phyloP scores from a whole-genome alignment of 2,113 vertebrate species.

The Rynchops niger region DNA sequence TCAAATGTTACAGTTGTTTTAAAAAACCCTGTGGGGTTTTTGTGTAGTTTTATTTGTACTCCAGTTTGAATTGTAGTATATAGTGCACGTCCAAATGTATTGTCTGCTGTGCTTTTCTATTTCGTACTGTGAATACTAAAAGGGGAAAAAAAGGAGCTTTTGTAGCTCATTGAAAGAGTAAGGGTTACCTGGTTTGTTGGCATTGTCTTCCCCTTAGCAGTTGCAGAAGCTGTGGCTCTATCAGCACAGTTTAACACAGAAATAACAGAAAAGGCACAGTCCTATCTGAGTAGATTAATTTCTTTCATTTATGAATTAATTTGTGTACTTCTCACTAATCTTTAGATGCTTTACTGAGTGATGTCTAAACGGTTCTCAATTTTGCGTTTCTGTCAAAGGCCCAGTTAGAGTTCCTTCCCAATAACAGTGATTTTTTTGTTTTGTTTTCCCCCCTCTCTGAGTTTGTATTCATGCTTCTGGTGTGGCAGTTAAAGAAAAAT shows the following conservation, averaged over 20 bases:
- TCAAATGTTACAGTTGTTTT: accelerated
- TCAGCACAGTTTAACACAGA: not conserved
- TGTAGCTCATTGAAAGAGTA: not conserved
- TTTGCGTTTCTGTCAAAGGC: not conserved
- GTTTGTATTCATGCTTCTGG: not conserved
- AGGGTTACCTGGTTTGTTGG: accelerated
- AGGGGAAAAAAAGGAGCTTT: not conserved
- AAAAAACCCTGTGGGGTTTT: accelerated
- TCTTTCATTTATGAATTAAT: accelerated
- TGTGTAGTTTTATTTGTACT: not conserved
- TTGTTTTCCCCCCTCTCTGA: no score
- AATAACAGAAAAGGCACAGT: not conserved
- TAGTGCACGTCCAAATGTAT: accelerated
- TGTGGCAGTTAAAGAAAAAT: not conserved
- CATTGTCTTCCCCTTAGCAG: not conserved
- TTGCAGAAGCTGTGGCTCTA: accelerated
- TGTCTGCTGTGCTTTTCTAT: accelerated
- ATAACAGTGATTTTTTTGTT: not conserved
- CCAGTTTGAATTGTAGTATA: not conserved
- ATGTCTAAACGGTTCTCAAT: not conserved
- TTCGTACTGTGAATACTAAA: not conserved
- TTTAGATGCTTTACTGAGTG: not conserved
- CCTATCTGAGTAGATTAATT: not conserved
- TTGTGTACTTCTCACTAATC: not conserved
- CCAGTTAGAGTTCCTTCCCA: not conserved